Evolutionary conservation across 2,113 vertebrate species (phyloP).

Genomic region (Solea solea): DNA sequence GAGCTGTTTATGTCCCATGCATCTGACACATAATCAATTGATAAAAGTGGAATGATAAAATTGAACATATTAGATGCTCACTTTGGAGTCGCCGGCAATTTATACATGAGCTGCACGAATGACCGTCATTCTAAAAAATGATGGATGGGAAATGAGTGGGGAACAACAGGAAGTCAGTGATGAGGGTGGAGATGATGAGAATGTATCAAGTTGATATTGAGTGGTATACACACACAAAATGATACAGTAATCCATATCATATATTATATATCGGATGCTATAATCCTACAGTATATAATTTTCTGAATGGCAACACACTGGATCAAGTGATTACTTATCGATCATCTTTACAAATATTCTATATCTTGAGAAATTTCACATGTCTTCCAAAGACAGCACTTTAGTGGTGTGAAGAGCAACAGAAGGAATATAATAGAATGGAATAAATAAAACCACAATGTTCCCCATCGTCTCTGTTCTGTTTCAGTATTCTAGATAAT

Average conservation of each 20-base stretch:
- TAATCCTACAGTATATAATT: not conserved
- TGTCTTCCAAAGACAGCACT: not conserved
- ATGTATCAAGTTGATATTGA: not conserved
- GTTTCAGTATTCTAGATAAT: too few relatives aligned
- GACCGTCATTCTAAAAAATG: conserved; percentile 17
- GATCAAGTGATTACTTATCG: not conserved
- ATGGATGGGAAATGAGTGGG: conserved; percentile 22
- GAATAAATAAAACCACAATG: too few relatives aligned
- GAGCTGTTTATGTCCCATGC: conserved; percentile 59
- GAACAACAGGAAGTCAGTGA: conserved; percentile 12
- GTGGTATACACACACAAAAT: not conserved
- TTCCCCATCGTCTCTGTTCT: too few relatives aligned
- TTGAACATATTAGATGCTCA: conserved; percentile 61
- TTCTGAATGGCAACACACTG: not conserved
- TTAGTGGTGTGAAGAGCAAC: not conserved
- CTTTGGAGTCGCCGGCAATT: conserved; percentile 25
- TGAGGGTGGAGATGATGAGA: not conserved
- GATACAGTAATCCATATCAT: conserved; percentile 3
- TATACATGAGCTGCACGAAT: conserved; percentile 20
- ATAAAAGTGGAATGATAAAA: conserved; percentile 66
- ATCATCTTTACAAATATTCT: not conserved
- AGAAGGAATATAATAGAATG: too few relatives aligned
- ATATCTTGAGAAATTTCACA: too few relatives aligned
- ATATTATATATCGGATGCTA: not conserved
- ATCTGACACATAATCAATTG: conserved; percentile 72